Evolutionary conservation across 2,113 vertebrate species (phyloP).

Genomic region (Silurus meridionalis): DNA sequence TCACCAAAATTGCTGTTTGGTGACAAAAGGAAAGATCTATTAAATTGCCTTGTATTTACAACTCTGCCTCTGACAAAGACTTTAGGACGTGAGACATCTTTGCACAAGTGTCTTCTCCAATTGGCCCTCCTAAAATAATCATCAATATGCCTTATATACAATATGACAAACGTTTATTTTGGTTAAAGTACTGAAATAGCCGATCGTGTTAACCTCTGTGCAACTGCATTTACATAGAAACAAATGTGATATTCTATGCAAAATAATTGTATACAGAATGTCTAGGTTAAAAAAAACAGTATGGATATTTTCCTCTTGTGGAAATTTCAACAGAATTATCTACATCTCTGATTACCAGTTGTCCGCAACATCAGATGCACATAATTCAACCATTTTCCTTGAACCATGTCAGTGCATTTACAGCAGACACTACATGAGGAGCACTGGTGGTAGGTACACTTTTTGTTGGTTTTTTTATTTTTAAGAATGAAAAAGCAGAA

Average conservation of each 20-base stretch:
- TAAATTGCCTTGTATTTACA: constrained; percentile 72
- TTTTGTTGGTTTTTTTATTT: constrained; percentile 19
- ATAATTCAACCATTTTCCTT: constrained; percentile 52
- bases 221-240: constrained; percentile 72
- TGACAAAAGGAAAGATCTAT: constrained; percentile 57
- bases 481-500: constrained; percentile 59
- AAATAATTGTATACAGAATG: constrained; percentile 69
- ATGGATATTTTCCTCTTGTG: constrained; percentile 63
- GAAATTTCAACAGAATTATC: constrained; percentile 64
- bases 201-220: constrained; percentile 48
- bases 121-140: constrained; percentile 56
- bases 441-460: constrained; percentile 57
- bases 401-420: constrained; percentile 45
- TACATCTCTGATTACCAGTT: constrained; percentile 69
- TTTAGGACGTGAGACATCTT: constrained; percentile 40
- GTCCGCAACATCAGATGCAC: constrained; percentile 58
- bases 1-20: constrained; percentile 61
- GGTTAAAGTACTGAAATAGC: constrained; percentile 58
- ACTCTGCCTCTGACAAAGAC: constrained; percentile 60
- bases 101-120: constrained; percentile 54
- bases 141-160: constrained; percentile 62
- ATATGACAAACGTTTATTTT: constrained; percentile 62
- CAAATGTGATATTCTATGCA: constrained; percentile 75
- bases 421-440: constrained; percentile 57
- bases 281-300: constrained; percentile 60